Conservation (phyloP, 92 coral and sea anemone genomes). For the Phenganax marumi region DNA sequence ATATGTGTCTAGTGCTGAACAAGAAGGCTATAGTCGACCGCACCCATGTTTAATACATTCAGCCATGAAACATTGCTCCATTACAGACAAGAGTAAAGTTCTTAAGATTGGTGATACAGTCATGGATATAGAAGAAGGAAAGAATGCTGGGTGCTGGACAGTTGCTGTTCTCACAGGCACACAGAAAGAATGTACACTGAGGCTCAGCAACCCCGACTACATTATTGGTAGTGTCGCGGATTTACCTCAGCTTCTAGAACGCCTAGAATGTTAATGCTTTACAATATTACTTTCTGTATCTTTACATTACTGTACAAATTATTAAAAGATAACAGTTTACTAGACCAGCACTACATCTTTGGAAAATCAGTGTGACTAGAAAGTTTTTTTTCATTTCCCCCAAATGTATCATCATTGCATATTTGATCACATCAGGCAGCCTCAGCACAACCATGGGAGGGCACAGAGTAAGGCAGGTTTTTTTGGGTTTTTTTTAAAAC, state of each 20-base stretch:
- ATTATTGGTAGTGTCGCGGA: constrained; percentile 70
- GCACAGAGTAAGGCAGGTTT: no score
- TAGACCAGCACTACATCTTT: no score
- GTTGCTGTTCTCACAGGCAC: constrained; percentile 93
- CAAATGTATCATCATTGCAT: no score
- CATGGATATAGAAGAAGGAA: constrained; percentile 82
- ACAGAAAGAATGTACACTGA: constrained; percentile 61
- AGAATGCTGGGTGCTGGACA: constrained; percentile 90
- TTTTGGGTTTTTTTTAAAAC: no score
- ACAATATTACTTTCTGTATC: no score
- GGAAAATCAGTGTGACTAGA: no score
- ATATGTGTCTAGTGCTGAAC: constrained; percentile 81
- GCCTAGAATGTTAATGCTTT: not conserved
- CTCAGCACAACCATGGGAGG: no score
- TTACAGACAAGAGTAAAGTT: constrained; percentile 64
- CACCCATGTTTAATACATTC: constrained; percentile 90
- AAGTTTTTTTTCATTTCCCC: no score
- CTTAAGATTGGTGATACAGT: constrained; percentile 88
- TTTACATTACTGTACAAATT: no score
- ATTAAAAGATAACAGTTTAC: no score
- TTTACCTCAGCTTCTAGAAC: constrained; percentile 44
- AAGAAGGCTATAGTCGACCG: constrained; percentile 87
- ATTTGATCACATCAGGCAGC: no score
- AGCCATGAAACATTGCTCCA: constrained; percentile 71
- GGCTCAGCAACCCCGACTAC: constrained; percentile 71